Percentiles rank a stretch among this genome's conserved stretches.
These are phyloP conservation scores for Lobophora halterata DNA, from an alignment of 2,888 invertebrate genomes.

Conservation along the genomic window DNA sequence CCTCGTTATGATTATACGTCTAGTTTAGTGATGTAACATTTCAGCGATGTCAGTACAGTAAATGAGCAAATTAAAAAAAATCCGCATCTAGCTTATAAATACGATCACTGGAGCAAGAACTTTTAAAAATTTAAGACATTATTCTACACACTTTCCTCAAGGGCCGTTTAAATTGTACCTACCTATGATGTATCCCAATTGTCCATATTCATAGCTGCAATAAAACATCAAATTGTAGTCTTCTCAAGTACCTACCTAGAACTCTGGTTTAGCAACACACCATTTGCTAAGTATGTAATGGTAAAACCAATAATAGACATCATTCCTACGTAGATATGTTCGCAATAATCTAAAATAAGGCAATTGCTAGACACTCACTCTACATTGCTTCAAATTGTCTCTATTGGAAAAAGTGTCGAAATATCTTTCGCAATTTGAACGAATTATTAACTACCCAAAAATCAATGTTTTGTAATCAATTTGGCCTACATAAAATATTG, in stretches of 20 bases:
- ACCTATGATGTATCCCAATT: no score
- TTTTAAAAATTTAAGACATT: no score
- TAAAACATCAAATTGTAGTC: conserved; percentile 9
- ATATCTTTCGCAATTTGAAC: conserved; percentile 16
- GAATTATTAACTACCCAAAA: conserved; percentile 17
- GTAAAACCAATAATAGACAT: conserved; percentile 1
- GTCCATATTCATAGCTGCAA: conserved; percentile 4
- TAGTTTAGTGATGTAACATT: conserved; percentile 37
- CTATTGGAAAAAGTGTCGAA: conserved; percentile 1
- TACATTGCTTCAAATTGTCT: conserved; percentile 20
- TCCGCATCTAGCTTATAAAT: conserved; percentile 34
- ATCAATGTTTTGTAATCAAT: conserved; percentile 37
- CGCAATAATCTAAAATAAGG: conserved; percentile 7
- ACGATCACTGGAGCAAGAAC: conserved; percentile 33
- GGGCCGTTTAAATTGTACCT: no score
- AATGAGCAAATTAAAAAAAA: no score
- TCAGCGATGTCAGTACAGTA: conserved; percentile 22
- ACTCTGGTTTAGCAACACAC: conserved; percentile 7
- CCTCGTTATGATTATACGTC: conserved; percentile 54
- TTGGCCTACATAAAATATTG: conserved; percentile 53
- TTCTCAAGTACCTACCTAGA: neutral
- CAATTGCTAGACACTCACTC: neutral
- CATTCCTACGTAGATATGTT: conserved; percentile 1
- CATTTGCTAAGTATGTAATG: conserved; percentile 6
- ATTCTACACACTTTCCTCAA: no score